These are phyloP conservation scores for Poeciliopsis occidentalis DNA, from an alignment of 2,113 vertebrate genomes.

Conservation along the genomic window DNA sequence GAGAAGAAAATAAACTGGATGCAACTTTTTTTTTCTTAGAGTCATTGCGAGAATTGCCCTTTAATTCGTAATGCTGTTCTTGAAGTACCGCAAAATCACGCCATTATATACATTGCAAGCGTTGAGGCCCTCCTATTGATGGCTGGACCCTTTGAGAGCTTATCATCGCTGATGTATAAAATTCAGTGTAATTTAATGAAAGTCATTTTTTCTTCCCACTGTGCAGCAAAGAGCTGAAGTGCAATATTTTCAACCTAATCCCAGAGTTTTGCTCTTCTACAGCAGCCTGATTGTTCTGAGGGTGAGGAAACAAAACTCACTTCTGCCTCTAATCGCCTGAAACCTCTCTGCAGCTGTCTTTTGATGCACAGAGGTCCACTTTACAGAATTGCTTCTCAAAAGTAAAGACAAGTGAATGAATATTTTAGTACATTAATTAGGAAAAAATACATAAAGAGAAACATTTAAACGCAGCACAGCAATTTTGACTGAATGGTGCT, in stretches of 20 bases:
- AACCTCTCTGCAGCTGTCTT: conserved; percentile 10
- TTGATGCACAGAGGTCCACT: not conserved
- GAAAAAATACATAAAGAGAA: too few species aligned
- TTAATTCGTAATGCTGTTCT: not conserved
- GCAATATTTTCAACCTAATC: conserved; percentile 31
- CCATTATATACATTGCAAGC: not conserved
- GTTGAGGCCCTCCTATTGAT: conserved; percentile 32
- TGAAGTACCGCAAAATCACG: not conserved
- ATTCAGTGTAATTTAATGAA: conserved; percentile 69
- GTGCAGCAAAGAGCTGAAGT: conserved; percentile 31
- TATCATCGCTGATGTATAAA: conserved; percentile 62
- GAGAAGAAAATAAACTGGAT: not conserved
- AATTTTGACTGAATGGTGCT: not conserved
- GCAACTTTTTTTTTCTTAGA: not conserved
- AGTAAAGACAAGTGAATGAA: not conserved
- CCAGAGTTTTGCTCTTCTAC: conserved; percentile 39
- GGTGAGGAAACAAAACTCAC: conserved; percentile 15
- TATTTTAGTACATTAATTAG: not conserved
- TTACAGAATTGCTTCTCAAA: conserved; percentile 17
- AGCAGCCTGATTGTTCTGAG: conserved; percentile 28
- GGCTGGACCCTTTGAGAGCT: conserved; percentile 38
- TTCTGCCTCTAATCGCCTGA: conserved; percentile 2
- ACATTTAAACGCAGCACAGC: not conserved
- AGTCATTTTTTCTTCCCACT: conserved; percentile 41
- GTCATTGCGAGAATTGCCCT: not conserved